Conservation (phyloP, 2,113 vertebrate genomes). For the Aythya baeri region DNA sequence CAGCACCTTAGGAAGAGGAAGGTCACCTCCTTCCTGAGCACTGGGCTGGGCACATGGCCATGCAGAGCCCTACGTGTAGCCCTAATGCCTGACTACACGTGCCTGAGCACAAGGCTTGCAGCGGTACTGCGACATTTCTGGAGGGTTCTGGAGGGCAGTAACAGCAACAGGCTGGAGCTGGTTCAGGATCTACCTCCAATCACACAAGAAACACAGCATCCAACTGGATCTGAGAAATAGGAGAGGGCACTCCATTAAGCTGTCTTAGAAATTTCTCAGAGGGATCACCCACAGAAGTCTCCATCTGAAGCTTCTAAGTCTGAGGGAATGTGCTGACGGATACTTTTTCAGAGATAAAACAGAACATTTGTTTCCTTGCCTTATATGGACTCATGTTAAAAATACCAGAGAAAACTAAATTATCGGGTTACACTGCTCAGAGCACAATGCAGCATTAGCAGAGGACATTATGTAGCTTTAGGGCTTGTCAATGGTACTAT, state of each 20-base stretch:
- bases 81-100: rapidly evolving
- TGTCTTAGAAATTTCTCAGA: not conserved
- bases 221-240: rapidly evolving
- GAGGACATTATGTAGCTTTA: not conserved
- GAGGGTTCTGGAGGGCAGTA: not conserved
- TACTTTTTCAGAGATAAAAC: not conserved
- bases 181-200: not conserved
- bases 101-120: rapidly evolving
- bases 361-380: not conserved
- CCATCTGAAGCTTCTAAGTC: not conserved
- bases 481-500: not conserved
- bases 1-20: not conserved
- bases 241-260: not conserved
- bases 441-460: not conserved
- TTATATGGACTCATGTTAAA: not conserved
- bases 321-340: not conserved
- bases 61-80: not conserved
- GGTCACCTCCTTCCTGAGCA: not conserved
- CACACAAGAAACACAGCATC: not conserved
- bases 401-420: not conserved
- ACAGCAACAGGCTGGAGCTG: not conserved
- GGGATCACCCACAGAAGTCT: not conserved
- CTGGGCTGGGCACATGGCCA: rapidly evolving
- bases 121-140: not conserved
- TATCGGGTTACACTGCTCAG: not conserved